Evolutionary conservation across 2,888 invertebrate genomes (phyloP).

Genomic region (Polia nebulosa): DNA sequence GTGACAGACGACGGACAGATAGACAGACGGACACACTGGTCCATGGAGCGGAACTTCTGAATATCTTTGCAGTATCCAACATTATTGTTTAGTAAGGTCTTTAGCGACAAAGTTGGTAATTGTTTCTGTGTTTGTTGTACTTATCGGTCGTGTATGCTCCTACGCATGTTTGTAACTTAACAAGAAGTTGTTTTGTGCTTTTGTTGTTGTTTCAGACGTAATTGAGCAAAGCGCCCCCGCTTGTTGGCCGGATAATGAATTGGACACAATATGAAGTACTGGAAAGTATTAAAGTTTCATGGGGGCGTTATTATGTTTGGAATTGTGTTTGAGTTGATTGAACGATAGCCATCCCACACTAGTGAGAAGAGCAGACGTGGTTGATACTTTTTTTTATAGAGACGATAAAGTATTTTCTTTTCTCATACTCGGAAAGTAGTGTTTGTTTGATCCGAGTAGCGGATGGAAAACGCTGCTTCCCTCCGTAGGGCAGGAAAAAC

Average conservation of each 20-base stretch:
- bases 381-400: too few relatives aligned
- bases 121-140: constrained; percentile 35
- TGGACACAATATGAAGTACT: background rate
- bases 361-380: too few relatives aligned
- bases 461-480: too few relatives aligned
- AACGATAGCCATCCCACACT: background rate
- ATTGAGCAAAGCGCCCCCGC: constrained; percentile 14
- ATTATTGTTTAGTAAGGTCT: constrained; percentile 4
- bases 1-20: too few relatives aligned
- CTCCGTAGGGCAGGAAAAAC: too few relatives aligned
- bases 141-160: constrained; percentile 11
- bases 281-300: background rate
- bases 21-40: too few relatives aligned
- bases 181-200: constrained; percentile 23
- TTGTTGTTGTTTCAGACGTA: constrained; percentile 30
- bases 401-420: too few relatives aligned
- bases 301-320: background rate
- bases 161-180: constrained; percentile 18
- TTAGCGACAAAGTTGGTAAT: constrained; percentile 34
- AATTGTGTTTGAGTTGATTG: background rate
- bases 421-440: too few relatives aligned
- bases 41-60: constrained; percentile 12
- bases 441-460: too few relatives aligned
- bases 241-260: background rate
- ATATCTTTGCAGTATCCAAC: background rate